A percentile compares a stretch with the other conserved stretches of the same genome.
Conservation (phyloP, 2,888 invertebrate species). For the Drosophila testacea region DNA sequence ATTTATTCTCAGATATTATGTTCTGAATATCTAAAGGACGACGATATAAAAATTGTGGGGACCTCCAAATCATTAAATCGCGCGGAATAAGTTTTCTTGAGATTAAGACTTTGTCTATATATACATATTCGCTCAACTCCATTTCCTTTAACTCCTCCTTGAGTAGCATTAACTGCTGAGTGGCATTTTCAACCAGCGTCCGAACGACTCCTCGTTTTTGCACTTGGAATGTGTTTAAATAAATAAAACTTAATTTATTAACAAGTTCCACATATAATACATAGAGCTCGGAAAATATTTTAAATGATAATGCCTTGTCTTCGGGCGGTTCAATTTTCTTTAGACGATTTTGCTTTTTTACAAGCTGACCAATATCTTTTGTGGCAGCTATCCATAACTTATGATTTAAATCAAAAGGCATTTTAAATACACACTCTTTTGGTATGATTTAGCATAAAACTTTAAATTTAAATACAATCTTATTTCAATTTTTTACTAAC, state of each 20-base stretch:
- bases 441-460: constrained; percentile 4
- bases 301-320: constrained; percentile 72
- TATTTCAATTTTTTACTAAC: neutral
- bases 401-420: constrained; percentile 86
- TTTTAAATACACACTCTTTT: constrained; percentile 51
- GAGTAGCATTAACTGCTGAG: constrained; percentile 86
- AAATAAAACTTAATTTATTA: constrained; percentile 82
- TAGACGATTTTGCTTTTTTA: constrained; percentile 83
- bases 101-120: constrained; percentile 89
- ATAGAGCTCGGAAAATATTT: constrained; percentile 81
- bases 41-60: constrained; percentile 83
- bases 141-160: constrained; percentile 86
- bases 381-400: constrained; percentile 86
- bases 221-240: constrained; percentile 83
- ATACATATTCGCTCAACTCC: constrained; percentile 87
- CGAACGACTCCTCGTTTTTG: constrained; percentile 82
- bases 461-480: constrained; percentile 9
- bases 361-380: constrained; percentile 84
- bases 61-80: constrained; percentile 86
- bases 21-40: constrained; percentile 81
- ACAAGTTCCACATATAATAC: constrained; percentile 81
- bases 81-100: constrained; percentile 88
- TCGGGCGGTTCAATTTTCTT: constrained; percentile 72
- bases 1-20: constrained; percentile 66
- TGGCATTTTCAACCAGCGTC: constrained; percentile 74